These are phyloP conservation scores for Protosalanx chinensis DNA, from an alignment of 2,797 vertebrate species.

Conservation along the genomic window DNA sequence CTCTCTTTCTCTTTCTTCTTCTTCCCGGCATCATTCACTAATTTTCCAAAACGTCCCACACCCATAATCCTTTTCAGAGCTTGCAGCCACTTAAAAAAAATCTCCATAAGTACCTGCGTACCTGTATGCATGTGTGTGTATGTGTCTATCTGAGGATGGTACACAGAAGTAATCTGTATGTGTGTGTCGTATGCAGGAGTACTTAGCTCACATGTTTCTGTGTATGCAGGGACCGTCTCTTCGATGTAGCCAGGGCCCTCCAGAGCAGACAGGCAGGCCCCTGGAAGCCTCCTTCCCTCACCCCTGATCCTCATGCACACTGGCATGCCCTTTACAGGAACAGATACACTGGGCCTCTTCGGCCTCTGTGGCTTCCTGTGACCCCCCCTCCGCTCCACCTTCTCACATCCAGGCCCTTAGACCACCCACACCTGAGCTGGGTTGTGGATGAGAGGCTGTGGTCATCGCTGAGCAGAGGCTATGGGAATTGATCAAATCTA, in stretches of 20 bases:
- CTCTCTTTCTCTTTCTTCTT: not conserved
- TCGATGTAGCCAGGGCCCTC: constrained; percentile 53
- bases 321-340: constrained; percentile 71
- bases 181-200: constrained; percentile 10
- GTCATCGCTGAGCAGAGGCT: not conserved
- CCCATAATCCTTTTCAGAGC: too few species aligned
- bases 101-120: too few species aligned
- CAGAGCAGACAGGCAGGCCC: constrained; percentile 52
- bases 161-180: constrained; percentile 8
- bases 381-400: not conserved
- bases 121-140: not conserved
- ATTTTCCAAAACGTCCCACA: too few species aligned
- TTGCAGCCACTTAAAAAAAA: too few species aligned
- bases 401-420: not conserved
- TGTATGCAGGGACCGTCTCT: constrained; percentile 63
- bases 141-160: constrained; percentile 2
- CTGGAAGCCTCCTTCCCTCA: constrained; percentile 48
- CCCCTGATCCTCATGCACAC: constrained; percentile 67
- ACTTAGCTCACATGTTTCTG: constrained; percentile 74
- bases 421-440: not conserved
- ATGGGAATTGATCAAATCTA: not conserved
- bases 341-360: not conserved
- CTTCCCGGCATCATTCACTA: too few species aligned
- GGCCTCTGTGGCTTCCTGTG: too few species aligned
- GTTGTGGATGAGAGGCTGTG: not conserved